Conservation (phyloP, 35 echinoderm and acorn worm species). For the Ophiothrix spiculata region DNA sequence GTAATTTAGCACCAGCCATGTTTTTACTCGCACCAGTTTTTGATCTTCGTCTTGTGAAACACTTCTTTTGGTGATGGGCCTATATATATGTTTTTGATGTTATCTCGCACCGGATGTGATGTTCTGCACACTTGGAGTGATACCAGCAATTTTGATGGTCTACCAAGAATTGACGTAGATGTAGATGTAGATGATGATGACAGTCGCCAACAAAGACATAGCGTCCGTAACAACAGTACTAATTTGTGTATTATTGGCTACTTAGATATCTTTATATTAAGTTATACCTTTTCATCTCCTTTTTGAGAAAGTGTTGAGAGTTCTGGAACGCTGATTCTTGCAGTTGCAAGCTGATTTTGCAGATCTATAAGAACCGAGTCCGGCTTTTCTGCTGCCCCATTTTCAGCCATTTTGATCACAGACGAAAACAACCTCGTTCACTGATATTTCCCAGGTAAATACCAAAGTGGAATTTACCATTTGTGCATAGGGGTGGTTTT, state of each 20-base stretch:
- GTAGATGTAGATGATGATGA: too few species aligned
- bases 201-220: neutral
- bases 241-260: neutral
- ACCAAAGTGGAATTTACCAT: neutral
- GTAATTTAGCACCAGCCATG: too few species aligned
- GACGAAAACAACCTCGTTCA: neutral
- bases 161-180: too few species aligned
- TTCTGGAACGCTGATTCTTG: constrained; percentile 61
- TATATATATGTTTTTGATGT: too few species aligned
- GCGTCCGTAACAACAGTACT: too few species aligned
- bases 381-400: constrained; percentile 10
- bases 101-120: too few species aligned
- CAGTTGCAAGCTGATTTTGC: constrained; percentile 56
- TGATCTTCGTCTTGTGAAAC: too few species aligned
- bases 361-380: constrained; percentile 50
- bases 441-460: neutral
- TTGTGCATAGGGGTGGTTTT: neutral
- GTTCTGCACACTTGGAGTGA: too few species aligned
- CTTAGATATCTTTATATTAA: neutral
- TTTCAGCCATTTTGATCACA: constrained; percentile 39
- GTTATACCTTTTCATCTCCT: constrained; percentile 67
- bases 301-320: constrained; percentile 69
- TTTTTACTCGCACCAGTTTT: too few species aligned
- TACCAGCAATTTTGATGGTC: too few species aligned
- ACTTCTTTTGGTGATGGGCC: too few species aligned